Evolutionary conservation across 2,113 vertebrate species (phyloP), one percentile per base, ranked within the genome.

Genomic region (Coregonus clupeaformis): DNA sequence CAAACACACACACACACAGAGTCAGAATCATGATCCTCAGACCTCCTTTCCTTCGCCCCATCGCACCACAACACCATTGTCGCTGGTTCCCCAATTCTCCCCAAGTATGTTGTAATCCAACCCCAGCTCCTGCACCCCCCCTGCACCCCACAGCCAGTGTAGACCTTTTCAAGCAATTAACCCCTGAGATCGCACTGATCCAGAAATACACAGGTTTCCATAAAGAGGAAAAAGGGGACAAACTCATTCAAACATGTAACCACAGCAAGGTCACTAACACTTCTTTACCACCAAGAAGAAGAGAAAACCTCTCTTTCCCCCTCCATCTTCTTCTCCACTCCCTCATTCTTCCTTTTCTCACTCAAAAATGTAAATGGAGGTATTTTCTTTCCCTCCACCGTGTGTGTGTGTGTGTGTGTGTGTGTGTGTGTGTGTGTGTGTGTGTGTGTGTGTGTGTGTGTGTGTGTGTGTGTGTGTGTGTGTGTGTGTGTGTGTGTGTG

Each of bases 101-200:
- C 72, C 22, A 95, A 94, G 94, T 89, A 91, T 77, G 83, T 76
- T 92, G 92, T 94, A 94, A 96, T 91, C 85, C 90, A 92, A 94
- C 91, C n/a, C n/a, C n/a, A n/a, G n/a, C n/a, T n/a, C n/a, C n/a
- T n/a, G n/a, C n/a, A n/a, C n/a, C 7, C 80, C n/a, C n/a, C n/a
- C n/a, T n/a, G n/a, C n/a, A n/a, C n/a, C n/a, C n/a, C n/a, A n/a
- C n/a, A n/a, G n/a, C n/a, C n/a, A n/a, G n/a, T n/a, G n/a, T n/a
- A n/a, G n/a, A n/a, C n/a, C n/a, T n/a, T n/a, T n/a, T n/a, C n/a
- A n/a, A n/a, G n/a, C n/a, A n/a, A n/a, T n/a, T n/a, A n/a, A n/a
- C n/a, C n/a, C n/a, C 91, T 85, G 85, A 91, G 91, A 91, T 91
- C 83, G 89, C 91, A 90, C 88, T 90, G 90, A 92, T 91, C 82